phyloP scores from a whole-genome alignment of 2,113 vertebrate genomes.

The Oxyura jamaicensis region DNA sequence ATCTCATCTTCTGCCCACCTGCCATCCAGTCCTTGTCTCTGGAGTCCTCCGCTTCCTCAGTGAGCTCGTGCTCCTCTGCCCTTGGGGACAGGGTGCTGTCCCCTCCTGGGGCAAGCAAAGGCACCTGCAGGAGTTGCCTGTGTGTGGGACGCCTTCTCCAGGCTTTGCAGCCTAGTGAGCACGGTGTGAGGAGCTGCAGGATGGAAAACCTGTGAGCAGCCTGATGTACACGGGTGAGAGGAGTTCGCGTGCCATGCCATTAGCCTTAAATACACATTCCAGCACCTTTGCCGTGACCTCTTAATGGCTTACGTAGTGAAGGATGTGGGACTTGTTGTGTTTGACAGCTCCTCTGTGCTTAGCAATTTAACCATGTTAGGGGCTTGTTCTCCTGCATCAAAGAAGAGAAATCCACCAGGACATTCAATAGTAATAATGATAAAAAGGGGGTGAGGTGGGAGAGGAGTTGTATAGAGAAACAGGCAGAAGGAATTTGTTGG shows the following conservation, averaged over 20 bases:
- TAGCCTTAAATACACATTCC: constrained; percentile 55
- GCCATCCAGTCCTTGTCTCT: not conserved
- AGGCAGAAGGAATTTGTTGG: not conserved
- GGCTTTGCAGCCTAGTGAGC: not conserved
- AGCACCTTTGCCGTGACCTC: constrained; percentile 39
- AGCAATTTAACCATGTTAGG: not conserved
- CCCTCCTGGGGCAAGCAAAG: not conserved
- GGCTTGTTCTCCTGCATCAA: not conserved
- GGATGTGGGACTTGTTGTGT: not conserved
- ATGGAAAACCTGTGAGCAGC: not conserved
- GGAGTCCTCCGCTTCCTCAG: not conserved
- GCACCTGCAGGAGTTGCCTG: not conserved
- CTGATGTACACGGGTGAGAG: not conserved
- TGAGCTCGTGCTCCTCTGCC: not conserved
- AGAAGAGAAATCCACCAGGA: not conserved
- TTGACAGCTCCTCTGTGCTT: constrained; percentile 17
- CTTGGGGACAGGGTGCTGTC: not conserved
- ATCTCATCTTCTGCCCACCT: not conserved
- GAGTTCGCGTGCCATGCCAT: not conserved
- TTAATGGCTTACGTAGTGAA: constrained; percentile 31
- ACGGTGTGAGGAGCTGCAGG: not conserved
- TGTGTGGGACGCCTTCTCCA: not conserved
- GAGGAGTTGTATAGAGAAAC: not conserved
- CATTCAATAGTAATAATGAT: too few relatives aligned
- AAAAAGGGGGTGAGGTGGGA: not conserved